Conservation (phyloP, 2,888 invertebrate genomes). For the Epirrhoe tristata region DNA sequence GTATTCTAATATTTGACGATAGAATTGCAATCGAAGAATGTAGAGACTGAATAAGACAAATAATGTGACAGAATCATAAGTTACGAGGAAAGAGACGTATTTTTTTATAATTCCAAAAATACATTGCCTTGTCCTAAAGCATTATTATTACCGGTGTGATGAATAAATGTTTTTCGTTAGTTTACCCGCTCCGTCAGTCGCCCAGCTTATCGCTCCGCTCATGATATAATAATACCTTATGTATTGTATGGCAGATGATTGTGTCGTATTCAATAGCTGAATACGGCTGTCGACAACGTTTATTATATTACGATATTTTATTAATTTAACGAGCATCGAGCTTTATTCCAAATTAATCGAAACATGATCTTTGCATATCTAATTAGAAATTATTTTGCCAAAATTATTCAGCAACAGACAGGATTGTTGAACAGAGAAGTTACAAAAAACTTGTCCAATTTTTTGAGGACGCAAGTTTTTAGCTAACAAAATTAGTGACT, state of each 20-base stretch:
- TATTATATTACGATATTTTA: slow-evolving; percentile 13
- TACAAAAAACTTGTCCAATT: neutral
- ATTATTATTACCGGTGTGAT: no score
- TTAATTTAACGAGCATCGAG: slow-evolving; percentile 14
- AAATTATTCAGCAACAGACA: neutral
- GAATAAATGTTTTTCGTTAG: no score
- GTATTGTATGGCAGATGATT: neutral
- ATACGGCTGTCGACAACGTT: slow-evolving; percentile 12
- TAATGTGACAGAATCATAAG: no score
- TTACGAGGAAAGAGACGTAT: no score
- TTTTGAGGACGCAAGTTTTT: neutral
- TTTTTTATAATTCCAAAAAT: no score
- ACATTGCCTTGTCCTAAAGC: no score
- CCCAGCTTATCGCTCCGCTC: slow-evolving; percentile 11
- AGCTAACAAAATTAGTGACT: neutral
- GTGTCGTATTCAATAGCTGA: neutral
- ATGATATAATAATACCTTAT: neutral
- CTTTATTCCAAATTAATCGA: slow-evolving; percentile 14
- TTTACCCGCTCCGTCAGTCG: no score
- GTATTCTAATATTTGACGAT: no score
- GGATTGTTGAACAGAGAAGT: neutral
- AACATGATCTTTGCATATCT: slow-evolving; percentile 5
- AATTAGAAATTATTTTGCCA: neutral
- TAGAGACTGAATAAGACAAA: no score
- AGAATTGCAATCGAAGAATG: no score